phyloP scores from a whole-genome alignment of 2,113 vertebrate genomes.

The Datnioides undecimradiatus region DNA sequence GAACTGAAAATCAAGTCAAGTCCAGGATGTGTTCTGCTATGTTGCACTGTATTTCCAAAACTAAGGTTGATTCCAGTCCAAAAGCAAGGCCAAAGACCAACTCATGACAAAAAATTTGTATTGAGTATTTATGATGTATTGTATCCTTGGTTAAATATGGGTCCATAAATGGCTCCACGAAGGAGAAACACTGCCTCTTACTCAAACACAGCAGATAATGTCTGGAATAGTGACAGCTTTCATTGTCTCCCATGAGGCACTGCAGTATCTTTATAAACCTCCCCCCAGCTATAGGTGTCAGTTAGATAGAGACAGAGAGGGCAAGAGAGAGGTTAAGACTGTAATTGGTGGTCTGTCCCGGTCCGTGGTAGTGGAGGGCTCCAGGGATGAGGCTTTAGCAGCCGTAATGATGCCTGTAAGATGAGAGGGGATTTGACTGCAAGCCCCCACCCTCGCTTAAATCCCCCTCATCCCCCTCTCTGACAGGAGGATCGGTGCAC shows the following conservation, averaged over 20 bases:
- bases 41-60: too few relatives aligned
- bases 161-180: not conserved
- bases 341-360: constrained; percentile 85
- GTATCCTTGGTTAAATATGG: constrained; percentile 3
- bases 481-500: constrained; percentile 47
- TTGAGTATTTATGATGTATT: constrained; percentile 14
- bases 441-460: constrained; percentile 46
- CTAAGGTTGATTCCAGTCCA: too few relatives aligned
- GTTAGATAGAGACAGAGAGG: constrained; percentile 42
- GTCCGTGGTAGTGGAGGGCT: constrained; percentile 71
- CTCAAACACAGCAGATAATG: not conserved
- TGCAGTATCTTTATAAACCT: constrained; percentile 17
- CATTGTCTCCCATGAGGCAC: constrained; percentile 30
- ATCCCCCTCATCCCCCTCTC: constrained; percentile 52
- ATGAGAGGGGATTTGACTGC: constrained; percentile 77
- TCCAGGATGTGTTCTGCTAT: not conserved
- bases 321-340: constrained; percentile 68
- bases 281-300: constrained; percentile 43
- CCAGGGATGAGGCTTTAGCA: constrained; percentile 80
- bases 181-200: not conserved
- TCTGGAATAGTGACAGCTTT: constrained; percentile 21
- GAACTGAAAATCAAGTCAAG: not conserved
- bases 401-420: constrained; percentile 85
- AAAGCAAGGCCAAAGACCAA: too few relatives aligned
- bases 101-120: too few relatives aligned